Evolutionary conservation across 2,113 vertebrate species (phyloP).

Genomic region (Myrmophylax atrothorax): DNA sequence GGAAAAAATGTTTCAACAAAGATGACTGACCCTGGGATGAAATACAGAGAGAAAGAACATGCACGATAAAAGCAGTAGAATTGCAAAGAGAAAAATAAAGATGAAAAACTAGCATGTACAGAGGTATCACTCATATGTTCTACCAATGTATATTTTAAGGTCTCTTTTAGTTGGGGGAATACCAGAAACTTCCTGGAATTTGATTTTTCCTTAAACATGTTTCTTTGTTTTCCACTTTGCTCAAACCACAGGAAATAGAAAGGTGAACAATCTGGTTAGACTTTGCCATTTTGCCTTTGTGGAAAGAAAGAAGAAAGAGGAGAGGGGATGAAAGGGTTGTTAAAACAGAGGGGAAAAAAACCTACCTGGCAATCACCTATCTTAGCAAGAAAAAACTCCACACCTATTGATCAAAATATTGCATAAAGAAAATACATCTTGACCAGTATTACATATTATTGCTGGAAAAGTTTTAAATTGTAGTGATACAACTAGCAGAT

Average conservation of each 20-base stretch:
- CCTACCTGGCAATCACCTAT: background rate
- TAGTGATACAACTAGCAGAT: background rate
- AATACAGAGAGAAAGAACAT: background rate
- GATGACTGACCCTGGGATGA: background rate
- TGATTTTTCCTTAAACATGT: background rate
- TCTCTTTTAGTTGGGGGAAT: background rate
- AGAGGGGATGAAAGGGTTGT: background rate
- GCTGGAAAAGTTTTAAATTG: background rate
- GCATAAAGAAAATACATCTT: background rate
- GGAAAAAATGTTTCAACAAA: background rate
- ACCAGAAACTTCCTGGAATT: background rate
- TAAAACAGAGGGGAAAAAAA: background rate
- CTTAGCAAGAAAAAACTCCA: background rate
- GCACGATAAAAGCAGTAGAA: background rate
- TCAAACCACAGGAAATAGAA: background rate
- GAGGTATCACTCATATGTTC: background rate
- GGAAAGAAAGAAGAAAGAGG: background rate
- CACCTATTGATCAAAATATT: background rate
- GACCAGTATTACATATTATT: background rate
- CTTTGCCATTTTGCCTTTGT: background rate
- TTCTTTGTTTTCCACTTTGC: background rate
- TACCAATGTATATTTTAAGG: background rate
- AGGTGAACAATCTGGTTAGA: background rate
- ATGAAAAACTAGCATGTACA: background rate
- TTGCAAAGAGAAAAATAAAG: background rate